phyloP scores from a whole-genome alignment of 2,888 invertebrate species.

The Drosophila emarginata region DNA sequence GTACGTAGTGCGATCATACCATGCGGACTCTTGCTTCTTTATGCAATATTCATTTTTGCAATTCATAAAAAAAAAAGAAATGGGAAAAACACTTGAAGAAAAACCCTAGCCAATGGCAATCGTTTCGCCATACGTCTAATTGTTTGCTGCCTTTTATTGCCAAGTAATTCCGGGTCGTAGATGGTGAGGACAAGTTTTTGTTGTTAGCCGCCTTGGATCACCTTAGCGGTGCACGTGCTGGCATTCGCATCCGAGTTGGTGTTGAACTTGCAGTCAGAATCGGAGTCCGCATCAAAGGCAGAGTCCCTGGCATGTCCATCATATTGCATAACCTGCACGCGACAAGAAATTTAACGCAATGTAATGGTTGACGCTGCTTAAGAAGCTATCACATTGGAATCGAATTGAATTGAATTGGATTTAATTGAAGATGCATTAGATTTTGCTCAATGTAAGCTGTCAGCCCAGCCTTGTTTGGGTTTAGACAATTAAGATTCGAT shows the following conservation, averaged over 20 bases:
- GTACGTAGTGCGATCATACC: not conserved
- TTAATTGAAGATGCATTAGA: constrained; percentile 14
- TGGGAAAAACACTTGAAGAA: not conserved
- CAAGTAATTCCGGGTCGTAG: constrained; percentile 54
- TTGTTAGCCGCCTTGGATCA: constrained; percentile 32
- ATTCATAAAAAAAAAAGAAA: not conserved
- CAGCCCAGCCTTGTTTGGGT: constrained; percentile 62
- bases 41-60: constrained; percentile 29
- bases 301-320: constrained; percentile 11
- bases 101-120: constrained; percentile 40
- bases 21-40: not conserved
- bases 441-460: constrained; percentile 43
- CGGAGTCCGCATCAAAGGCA: constrained; percentile 1
- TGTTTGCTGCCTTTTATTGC: constrained; percentile 72
- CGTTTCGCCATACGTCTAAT: constrained; percentile 67
- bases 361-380: constrained; percentile 18
- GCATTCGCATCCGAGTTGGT: constrained; percentile 45
- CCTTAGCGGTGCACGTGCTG: constrained; percentile 69
- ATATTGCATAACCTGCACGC: constrained; percentile 72
- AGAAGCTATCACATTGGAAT: constrained; percentile 33
- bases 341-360: constrained; percentile 69
- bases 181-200: constrained; percentile 66
- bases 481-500: constrained; percentile 75
- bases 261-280: not conserved
- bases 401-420: constrained; percentile 18